Base-by-base conservation (phyloP, 2,797 vertebrate species). In the Pipistrellus pipistrellus region DNA sequence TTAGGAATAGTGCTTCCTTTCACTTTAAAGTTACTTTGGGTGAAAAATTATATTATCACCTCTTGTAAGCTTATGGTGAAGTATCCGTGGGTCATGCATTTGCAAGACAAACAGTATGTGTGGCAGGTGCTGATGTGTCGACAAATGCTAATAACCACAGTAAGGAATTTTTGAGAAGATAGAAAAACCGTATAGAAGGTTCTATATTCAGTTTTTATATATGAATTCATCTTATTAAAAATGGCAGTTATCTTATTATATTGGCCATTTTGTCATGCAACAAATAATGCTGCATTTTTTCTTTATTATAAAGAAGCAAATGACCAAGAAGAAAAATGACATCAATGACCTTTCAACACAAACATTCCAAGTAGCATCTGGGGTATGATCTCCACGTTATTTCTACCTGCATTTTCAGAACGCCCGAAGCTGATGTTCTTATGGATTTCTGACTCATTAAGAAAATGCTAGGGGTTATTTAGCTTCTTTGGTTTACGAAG, bases 401-500 rank as follows among this genome's bases (percentile, higher is more conserved):
- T 35, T 93, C 23, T 68, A 21, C 35, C 23, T 95, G 55, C n/a
- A 17, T 80, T 85, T 82, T 66, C 41, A 73, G 44, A 44, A 93
- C 73, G 44, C 23, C 66, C 13, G 18, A 87, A 89, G 55, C 30
- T 80, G n/a, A 66, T 46, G 15, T 25, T 92, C 41, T 55, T 27
- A 32, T 25, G 48, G 20, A 82, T 85, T 75, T 48, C 30, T 83
- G 38, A 76, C 32, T 75, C 71, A 62, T 66, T 89, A 38, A 95
- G 75, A 94, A 90, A 86, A 86, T 48, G 20, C 6, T 76, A 55
- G n/a, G 51, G 15, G 88, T 84, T 91, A 41, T 82, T 90, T 82
- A 48, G 46, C 91, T 25, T 90, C 87, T 44, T 44, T 66, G 44
- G 4, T 55, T 95, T 93, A 94, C 88, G 75, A 80, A 88, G 21